phyloP scores from a whole-genome alignment of 1,140 invertebrate species.

The Zaprionus africanus region DNA sequence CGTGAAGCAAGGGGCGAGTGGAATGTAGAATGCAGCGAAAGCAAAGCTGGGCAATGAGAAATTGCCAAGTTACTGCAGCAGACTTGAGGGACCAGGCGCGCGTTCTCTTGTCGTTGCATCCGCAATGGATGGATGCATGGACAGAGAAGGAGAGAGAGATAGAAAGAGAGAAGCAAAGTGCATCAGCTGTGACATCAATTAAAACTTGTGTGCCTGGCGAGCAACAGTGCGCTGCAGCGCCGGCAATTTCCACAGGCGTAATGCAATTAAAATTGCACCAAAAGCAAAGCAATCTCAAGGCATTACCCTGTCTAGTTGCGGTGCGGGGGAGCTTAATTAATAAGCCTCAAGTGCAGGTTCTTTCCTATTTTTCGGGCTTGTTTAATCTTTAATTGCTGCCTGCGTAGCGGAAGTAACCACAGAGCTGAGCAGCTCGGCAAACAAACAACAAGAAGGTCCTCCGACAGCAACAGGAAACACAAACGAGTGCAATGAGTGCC shows the following conservation, averaged over 20 bases:
- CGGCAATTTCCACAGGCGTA: conserved; percentile 65
- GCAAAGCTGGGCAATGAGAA: conserved; percentile 34
- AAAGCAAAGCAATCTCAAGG: conserved; percentile 47
- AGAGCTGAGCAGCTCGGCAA: conserved; percentile 35
- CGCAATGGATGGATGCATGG: conserved; percentile 11
- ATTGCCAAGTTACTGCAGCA: conserved; percentile 29
- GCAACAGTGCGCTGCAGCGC: conserved; percentile 5
- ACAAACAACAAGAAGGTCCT: conserved; percentile 2
- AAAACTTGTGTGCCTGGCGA: conserved; percentile 55
- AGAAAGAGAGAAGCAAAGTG: conserved; percentile 26
- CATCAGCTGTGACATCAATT: conserved; percentile 75
- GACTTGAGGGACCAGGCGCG: conserved; percentile 3
- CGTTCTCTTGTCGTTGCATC: not conserved
- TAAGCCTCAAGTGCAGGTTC: conserved; percentile 34
- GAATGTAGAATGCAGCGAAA: not conserved
- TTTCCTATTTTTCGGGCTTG: conserved; percentile 8
- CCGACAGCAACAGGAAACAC: conserved; percentile 56
- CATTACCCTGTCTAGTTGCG: conserved; percentile 35
- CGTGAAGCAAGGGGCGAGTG: not conserved
- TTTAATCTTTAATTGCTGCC: conserved; percentile 78
- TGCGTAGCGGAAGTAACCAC: conserved; percentile 47
- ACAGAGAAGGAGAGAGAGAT: too few species aligned
- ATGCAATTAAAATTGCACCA: conserved; percentile 74
- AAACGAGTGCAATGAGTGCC: conserved; percentile 27
- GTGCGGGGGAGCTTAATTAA: conserved; percentile 45